Base-by-base conservation (phyloP, 1,140 invertebrate genomes). In the Aphaenogaster ashmeadi region DNA sequence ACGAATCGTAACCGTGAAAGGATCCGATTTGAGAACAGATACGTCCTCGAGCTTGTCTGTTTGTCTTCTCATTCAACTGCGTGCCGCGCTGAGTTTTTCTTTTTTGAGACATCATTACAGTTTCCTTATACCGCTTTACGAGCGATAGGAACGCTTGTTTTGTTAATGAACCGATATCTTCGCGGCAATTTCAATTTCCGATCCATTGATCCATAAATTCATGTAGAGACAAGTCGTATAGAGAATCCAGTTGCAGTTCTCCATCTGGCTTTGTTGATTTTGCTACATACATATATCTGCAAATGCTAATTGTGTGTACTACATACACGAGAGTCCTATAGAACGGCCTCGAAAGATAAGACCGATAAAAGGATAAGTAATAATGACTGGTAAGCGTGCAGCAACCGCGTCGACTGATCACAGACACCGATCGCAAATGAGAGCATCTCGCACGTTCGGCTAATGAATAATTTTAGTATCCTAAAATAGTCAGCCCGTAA, bases 31-130 rank as follows among this genome's bases (percentile, higher is more conserved):
- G 69, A 74, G 54, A 74, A 72, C 67, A 41, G 80, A 84, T 84
- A 84, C 69, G 41, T 75, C 54, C 80, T 84, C 80, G 54, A 84
- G 41, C 54, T 84, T 21, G 69, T 74, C 80, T 84, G 69, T 74
- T 84, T 84, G 71, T 74, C 80, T 75, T 60, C 38, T 72, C 66
- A 38, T 81, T 81, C 66, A 52, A 67, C 44, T 27, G 50, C 8
- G 15, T 13, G 41, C 56, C 58, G 56, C 41, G 41, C 5, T 41
- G 54, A 41, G 54, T 62, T 54, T 69, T 54, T 15, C 18, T 15
- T 52, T 67, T 69, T 75, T 5, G 2, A 33, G 21, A n/a, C 21
- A 38, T 36, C 38, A 81, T 71, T 71, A 15, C 67, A 13, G 18
- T 54, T 71, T 58, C 13, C n/a, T 56, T 58, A 71, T 72, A 71